Evolutionary conservation across 2,888 invertebrate genomes (phyloP).

Genomic region (Shargacucullia verbasci): DNA sequence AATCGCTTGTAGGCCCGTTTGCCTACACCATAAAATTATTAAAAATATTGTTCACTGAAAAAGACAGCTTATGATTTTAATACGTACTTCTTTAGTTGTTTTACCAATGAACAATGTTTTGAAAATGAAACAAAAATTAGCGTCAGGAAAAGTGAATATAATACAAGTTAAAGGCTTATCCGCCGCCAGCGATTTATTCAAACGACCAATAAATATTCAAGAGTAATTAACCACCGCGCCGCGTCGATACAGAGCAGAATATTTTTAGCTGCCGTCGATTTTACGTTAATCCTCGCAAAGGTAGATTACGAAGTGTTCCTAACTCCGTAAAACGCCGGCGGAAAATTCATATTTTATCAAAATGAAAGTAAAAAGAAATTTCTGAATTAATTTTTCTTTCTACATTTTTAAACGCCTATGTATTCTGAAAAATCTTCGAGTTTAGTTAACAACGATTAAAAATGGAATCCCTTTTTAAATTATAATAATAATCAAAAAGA

Average conservation of each 20-base stretch:
- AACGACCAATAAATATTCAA: conserved; percentile 88
- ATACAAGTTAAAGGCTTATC: conserved; percentile 83
- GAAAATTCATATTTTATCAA: conserved; percentile 69
- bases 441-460: conserved; percentile 38
- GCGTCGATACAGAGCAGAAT: conserved; percentile 78
- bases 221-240: conserved; percentile 84
- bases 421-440: conserved; percentile 48
- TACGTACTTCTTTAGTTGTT: neutral
- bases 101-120: conserved; percentile 38
- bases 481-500: conserved; percentile 18
- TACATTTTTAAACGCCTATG: conserved; percentile 47
- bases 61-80: conserved; percentile 15
- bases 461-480: conserved; percentile 20
- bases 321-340: conserved; percentile 71
- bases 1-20: conserved; percentile 19
- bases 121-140: conserved; percentile 67
- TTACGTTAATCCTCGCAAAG: conserved; percentile 81
- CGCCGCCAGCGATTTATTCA: conserved; percentile 84
- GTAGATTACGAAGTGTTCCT: conserved; percentile 81
- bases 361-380: conserved; percentile 63
- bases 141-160: conserved; percentile 77
- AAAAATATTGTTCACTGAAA: conserved; percentile 25
- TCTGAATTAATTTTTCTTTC: conserved; percentile 59
- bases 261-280: conserved; percentile 82
- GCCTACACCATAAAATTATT: conserved; percentile 30